Conservation (phyloP, 1,140 invertebrate species). For the Catajapyx aquilonaris region DNA sequence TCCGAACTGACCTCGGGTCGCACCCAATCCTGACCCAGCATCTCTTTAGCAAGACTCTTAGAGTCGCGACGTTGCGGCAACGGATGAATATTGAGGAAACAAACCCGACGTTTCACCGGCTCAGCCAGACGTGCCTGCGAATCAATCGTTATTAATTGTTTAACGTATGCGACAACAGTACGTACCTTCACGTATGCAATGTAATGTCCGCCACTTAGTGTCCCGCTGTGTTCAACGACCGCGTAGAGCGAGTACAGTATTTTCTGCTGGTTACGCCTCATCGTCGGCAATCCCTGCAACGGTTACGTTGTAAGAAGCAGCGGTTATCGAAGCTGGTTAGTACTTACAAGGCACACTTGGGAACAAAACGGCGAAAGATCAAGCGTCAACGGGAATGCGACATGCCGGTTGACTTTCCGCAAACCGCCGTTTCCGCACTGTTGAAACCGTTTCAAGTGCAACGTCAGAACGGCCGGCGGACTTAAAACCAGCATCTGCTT, state of each 20-base stretch:
- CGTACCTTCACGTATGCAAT: slow-evolving; percentile 76
- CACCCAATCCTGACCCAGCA: slow-evolving; percentile 28
- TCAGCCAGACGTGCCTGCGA: no score
- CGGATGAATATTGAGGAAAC: no score
- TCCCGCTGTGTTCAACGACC: slow-evolving; percentile 82
- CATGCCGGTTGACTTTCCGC: slow-evolving; percentile 61
- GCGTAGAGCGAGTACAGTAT: slow-evolving; percentile 81
- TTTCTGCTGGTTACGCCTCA: slow-evolving; percentile 35
- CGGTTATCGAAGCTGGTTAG: no score
- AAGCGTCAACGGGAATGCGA: slow-evolving; percentile 67
- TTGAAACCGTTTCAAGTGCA: slow-evolving; percentile 85
- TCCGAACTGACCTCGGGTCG: slow-evolving; percentile 22
- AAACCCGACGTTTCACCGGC: no score
- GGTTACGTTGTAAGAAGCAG: slow-evolving; percentile 4
- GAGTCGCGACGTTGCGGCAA: no score
- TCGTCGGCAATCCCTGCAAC: slow-evolving; percentile 29
- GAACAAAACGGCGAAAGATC: slow-evolving; percentile 83
- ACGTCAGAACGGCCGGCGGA: slow-evolving; percentile 78
- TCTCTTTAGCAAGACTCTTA: no score
- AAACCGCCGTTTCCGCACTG: slow-evolving; percentile 33
- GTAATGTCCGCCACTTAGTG: slow-evolving; percentile 80
- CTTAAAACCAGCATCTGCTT: slow-evolving; percentile 78
- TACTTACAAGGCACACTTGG: slow-evolving; percentile 36
- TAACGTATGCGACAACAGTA: background rate
- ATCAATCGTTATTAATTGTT: no score